A percentile compares a stretch with the other conserved stretches of the same genome.
These are phyloP conservation scores for Cynopterus brachyotis DNA, from an alignment of 2,113 vertebrate species.

Conservation along the genomic window DNA sequence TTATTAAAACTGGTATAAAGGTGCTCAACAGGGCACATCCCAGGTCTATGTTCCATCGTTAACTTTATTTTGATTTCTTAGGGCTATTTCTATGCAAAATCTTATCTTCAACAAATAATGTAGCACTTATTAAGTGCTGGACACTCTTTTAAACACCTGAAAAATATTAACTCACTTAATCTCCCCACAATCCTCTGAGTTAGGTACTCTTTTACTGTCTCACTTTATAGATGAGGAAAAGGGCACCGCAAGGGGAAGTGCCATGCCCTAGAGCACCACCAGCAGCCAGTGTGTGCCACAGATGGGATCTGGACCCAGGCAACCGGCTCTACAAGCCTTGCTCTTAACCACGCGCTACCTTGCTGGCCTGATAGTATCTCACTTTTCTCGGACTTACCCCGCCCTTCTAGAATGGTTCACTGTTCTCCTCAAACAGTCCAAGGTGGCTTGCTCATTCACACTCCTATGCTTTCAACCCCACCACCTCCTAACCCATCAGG, in stretches of 20 bases:
- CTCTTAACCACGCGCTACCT: not conserved
- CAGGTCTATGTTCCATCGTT: not conserved
- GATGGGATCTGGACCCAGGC: not conserved
- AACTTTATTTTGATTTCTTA: not conserved
- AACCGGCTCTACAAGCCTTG: not conserved
- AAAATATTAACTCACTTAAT: not conserved
- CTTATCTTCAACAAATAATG: not conserved
- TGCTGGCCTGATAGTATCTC: not conserved
- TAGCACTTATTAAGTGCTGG: not conserved
- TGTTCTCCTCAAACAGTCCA: not conserved
- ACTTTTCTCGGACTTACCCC: not conserved
- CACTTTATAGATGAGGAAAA: not conserved
- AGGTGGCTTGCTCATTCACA: not conserved
- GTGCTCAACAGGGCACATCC: not conserved
- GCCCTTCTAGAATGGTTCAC: not conserved
- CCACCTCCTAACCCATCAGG: not conserved
- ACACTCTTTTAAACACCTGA: not conserved
- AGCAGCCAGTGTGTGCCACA: fast-evolving
- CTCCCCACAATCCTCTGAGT: not conserved
- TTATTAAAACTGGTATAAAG: fast-evolving
- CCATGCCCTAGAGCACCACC: not conserved
- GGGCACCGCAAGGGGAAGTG: not conserved
- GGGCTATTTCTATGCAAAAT: not conserved
- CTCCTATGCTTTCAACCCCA: not conserved
- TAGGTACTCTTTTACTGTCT: not conserved